A percentile compares a stretch with the other conserved stretches of the same genome.
Conservation (phyloP, 2,888 invertebrate species). For the Miltochrista miniata region DNA sequence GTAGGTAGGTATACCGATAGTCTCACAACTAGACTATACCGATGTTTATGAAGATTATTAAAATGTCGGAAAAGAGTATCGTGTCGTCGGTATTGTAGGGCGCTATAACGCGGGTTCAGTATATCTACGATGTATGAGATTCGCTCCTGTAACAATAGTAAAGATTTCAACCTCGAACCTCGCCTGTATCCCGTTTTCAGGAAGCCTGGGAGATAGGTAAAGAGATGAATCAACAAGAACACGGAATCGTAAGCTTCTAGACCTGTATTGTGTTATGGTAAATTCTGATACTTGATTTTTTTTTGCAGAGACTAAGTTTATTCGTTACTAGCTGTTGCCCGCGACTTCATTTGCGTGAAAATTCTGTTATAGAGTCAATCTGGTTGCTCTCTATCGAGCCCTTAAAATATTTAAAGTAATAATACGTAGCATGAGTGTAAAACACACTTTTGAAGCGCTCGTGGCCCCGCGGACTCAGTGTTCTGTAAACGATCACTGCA, state of each 20-base stretch:
- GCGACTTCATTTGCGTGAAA: too few relatives aligned
- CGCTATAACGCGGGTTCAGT: constrained; percentile 8
- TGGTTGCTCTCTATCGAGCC: too few relatives aligned
- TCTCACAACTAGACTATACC: not conserved
- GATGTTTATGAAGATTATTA: not conserved
- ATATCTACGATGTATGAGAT: constrained; percentile 31
- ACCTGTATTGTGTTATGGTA: not conserved
- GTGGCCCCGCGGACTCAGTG: too few relatives aligned
- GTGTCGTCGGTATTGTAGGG: not conserved
- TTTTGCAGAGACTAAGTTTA: not conserved
- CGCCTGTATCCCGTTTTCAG: constrained; percentile 35
- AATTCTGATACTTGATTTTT: not conserved
- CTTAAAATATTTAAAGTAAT: too few relatives aligned
- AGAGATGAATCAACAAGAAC: constrained; percentile 32
- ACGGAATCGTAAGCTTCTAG: not conserved
- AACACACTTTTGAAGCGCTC: too few relatives aligned
- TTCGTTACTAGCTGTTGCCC: too few relatives aligned
- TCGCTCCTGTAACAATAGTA: constrained; percentile 35
- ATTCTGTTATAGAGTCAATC: too few relatives aligned
- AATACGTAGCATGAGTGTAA: too few relatives aligned
- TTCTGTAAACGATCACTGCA: too few relatives aligned
- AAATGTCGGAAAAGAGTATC: not conserved
- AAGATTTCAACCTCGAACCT: constrained; percentile 35
- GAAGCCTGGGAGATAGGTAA: constrained; percentile 34
- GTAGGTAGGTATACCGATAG: not conserved